Percentiles rank a stretch among this genome's conserved stretches.
Evolutionary conservation across 2,888 invertebrate genomes (phyloP).

Genomic region (Drosophila atripex): DNA sequence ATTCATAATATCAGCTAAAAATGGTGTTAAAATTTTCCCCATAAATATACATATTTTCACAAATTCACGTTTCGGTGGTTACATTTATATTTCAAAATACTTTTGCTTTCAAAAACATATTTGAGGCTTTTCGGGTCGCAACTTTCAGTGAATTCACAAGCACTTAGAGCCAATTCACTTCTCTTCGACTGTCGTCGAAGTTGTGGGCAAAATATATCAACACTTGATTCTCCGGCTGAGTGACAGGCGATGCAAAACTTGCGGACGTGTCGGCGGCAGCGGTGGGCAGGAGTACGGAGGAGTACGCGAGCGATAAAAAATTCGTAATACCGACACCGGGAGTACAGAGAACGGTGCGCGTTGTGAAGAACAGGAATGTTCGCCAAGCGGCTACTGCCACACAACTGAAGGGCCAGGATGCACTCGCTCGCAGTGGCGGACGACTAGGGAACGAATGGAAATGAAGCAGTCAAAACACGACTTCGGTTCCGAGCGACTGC

Average conservation of each 20-base stretch:
- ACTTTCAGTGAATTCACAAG: constrained; percentile 58
- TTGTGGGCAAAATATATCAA: constrained; percentile 37
- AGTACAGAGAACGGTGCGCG: constrained; percentile 68
- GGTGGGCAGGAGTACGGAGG: constrained; percentile 2
- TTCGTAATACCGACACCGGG: constrained; percentile 58
- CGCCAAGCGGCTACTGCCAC: constrained; percentile 79
- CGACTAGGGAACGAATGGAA: constrained; percentile 59
- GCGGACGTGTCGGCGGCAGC: constrained; percentile 10
- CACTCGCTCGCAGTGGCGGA: constrained; percentile 50
- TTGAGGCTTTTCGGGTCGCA: constrained; percentile 47
- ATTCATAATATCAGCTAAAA: background rate
- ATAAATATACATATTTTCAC: background rate
- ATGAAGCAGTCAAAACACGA: constrained; percentile 59
- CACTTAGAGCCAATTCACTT: constrained; percentile 61
- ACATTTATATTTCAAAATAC: constrained; percentile 29
- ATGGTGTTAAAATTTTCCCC: background rate
- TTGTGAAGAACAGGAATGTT: constrained; percentile 72
- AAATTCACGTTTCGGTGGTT: constrained; percentile 46
- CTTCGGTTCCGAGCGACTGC: constrained; percentile 48
- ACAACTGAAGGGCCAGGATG: constrained; percentile 75
- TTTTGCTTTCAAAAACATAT: constrained; percentile 17
- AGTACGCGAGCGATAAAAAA: constrained; percentile 55
- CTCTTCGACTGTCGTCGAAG: constrained; percentile 38
- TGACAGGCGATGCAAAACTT: background rate
- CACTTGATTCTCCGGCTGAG: constrained; percentile 18